These are phyloP conservation scores for Chiloscyllium punctatum DNA, from an alignment of 2,797 vertebrate species.

Conservation along the genomic window DNA sequence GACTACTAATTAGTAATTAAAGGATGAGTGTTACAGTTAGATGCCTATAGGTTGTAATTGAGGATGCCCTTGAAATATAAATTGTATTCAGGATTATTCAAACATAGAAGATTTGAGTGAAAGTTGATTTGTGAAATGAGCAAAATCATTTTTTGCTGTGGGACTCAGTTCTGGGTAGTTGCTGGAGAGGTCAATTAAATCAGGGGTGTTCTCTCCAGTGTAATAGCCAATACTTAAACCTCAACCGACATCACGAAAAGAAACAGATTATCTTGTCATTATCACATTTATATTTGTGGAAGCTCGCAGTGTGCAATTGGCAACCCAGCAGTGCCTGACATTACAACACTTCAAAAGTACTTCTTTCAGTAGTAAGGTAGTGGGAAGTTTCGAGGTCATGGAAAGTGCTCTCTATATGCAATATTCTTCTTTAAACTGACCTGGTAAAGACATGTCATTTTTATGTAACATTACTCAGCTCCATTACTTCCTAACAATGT, in stretches of 20 bases:
- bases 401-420: not conserved
- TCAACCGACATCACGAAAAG: not conserved
- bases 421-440: not conserved
- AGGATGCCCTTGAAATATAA: not conserved
- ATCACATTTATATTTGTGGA: not conserved
- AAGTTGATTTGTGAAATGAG: not conserved
- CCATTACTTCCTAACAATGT: not conserved
- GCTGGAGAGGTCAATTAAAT: not conserved
- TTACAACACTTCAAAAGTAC: not conserved
- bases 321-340: not conserved
- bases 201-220: not conserved
- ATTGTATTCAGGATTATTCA: not conserved
- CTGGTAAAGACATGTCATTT: not conserved
- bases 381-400: not conserved
- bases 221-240: not conserved
- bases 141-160: not conserved
- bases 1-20: conserved; percentile 24
- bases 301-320: not conserved
- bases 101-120: not conserved
- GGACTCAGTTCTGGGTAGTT: not conserved
- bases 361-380: not conserved
- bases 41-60: not conserved
- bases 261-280: not conserved
- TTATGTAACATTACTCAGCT: not conserved
- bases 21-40: conserved; percentile 8